Evolutionary conservation across 2,113 vertebrate genomes (phyloP).

Genomic region (Falcunculus frontatus): DNA sequence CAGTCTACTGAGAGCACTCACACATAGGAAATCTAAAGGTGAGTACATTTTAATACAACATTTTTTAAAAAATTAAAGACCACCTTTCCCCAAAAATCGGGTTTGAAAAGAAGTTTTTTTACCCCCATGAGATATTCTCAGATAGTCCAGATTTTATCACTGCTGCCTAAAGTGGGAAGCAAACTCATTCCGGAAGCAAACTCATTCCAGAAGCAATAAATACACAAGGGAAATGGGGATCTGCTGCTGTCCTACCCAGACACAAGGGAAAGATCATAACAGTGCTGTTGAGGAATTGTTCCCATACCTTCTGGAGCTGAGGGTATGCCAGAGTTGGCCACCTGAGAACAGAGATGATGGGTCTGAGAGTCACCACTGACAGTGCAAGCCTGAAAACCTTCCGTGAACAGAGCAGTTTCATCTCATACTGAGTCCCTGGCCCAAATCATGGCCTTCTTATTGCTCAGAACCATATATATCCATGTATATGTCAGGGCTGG

Average conservation of each 20-base stretch:
- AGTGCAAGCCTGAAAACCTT: neutral
- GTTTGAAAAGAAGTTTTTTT: neutral
- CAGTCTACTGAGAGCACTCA: neutral
- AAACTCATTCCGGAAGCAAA: neutral
- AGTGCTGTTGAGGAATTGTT: neutral
- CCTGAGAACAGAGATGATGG: neutral
- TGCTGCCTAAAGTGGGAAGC: neutral
- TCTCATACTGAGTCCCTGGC: neutral
- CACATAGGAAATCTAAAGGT: neutral
- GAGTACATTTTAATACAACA: neutral
- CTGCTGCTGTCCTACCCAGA: neutral
- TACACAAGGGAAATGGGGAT: neutral
- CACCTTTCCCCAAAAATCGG: neutral
- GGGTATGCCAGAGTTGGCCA: fast-evolving
- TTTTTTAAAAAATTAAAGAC: neutral
- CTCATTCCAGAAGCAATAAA: neutral
- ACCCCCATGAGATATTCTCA: neutral
- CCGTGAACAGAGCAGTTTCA: neutral
- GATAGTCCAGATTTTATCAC: neutral
- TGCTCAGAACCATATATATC: neutral
- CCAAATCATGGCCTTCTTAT: neutral
- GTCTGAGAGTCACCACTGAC: neutral
- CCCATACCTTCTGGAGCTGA: neutral
- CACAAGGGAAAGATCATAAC: neutral
- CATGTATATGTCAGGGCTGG: neutral